Base-by-base conservation (phyloP, 2,888 invertebrate species). In the Holacanthella duospinosa region DNA sequence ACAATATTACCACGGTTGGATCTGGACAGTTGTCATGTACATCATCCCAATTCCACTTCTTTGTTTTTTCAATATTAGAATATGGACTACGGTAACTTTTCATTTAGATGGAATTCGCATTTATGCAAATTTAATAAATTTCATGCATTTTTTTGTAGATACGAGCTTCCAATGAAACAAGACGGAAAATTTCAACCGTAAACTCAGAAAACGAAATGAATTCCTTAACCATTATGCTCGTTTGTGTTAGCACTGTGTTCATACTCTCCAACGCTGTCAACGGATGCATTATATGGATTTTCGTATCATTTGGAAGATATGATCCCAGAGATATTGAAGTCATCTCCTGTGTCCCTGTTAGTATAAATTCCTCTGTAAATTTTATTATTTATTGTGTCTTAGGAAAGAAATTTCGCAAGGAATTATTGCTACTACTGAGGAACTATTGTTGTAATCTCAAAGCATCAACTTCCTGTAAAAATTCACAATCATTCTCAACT, bases 11-110 rank as follows among this genome's bases (percentile, higher is more conserved):
- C 48, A 48, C 21, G 48, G 48, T 21, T 48, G 48, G 48, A 9
- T 48, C 4, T 48, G 48, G 48, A 48, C 48, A 48, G n/a, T 48
- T 21, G 48, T 48, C 4, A 48, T 48, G 48, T 48, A n/a, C 48
- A 9, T 48, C 21, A 48, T 48, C 48, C 48, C 48, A n/a, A 48
- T 48, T n/a, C 48, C 48, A n/a, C 21, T 48, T 4, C 48, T 48
- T 21, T 16, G 4, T 21, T 48, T 48, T 21, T 21, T 48, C 21
- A 48, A 48, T 21, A 21, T 21, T 21, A 48, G 4, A 21, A 48
- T 48, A 48, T 48, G 48, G 48, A 9, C 4, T 48, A 9, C 4
- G 4, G 48, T 48, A 48, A 21, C 16, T 21, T 36, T 6, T 12
- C 36, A 6, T 36, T 6, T 36, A 36, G 16, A 36, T 12, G 9